Evolutionary conservation across 2,797 vertebrate species (phyloP), one percentile per base, ranked within the genome.

Genomic region (Odontamblyopus rebecca): DNA sequence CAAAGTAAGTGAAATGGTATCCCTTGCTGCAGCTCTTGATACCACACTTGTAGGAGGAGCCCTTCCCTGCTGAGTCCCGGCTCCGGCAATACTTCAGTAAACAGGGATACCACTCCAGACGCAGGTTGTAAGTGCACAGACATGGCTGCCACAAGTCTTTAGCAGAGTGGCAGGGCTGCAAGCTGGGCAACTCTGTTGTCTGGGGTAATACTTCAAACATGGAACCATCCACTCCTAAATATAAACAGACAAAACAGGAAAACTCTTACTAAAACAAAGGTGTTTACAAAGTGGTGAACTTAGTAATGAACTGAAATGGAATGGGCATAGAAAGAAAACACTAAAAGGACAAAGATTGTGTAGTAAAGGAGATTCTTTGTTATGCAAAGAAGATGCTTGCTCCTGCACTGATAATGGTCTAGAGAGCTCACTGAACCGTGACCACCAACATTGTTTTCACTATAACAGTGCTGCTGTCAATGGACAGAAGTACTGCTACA

Each of bases 21-120:
- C 91, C 95, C 87, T 98, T 98, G 91, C 96, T 97, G 94, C 98
- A 99, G 93, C 98, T 99, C 85, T 96, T 96, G 85, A 99, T 99
- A 88, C 98, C 98, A 0, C 98, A 99, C 78, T 98, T 98, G 92
- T 98, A 99, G 27, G 96, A 95, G 0, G 91, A 89, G 0, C 94
- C 90, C 75, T 92, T 95, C 68, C 96, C 95, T 0, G 77, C 75
- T 9, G 92, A 79, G 12, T 98, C 97, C 0, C 95, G 93, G 75
- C 93, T 96, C 81, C 93, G 94, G 93, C 98, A 99, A 90, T 97
- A 99, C 82, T 99, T 98, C 23, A 99, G 93, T 92, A 96, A 90
- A 91, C 98, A 99, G 0, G 98, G 98, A 88, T 98, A 98, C 98
- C 98, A 99, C 93, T 97, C 95, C 76, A 99, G 94, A 72, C 95